These are phyloP conservation scores for Cossypha caffra DNA, from an alignment of 2,797 vertebrate species.

Conservation along the genomic window DNA sequence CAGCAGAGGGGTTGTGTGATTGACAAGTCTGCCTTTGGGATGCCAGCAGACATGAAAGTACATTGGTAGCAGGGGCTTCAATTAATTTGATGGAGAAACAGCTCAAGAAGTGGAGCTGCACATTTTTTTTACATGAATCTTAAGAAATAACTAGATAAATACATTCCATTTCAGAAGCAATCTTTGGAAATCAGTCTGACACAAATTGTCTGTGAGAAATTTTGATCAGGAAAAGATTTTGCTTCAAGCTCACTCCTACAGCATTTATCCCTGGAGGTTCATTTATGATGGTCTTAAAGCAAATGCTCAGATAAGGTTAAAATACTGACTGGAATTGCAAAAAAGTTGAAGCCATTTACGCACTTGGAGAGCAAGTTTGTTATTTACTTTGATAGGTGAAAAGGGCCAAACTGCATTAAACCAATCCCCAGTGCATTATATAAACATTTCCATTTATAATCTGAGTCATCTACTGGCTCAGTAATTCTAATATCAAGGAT, in stretches of 20 bases:
- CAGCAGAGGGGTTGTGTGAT: slow-evolving; percentile 55
- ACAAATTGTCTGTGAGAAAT: slow-evolving; percentile 59
- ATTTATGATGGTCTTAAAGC: slow-evolving; percentile 31
- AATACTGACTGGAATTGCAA: background rate
- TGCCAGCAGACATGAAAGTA: slow-evolving; percentile 39
- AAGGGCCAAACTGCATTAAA: background rate
- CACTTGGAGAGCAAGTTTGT: background rate
- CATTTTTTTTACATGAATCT: slow-evolving; percentile 25
- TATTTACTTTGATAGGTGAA: background rate
- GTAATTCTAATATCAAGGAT: background rate
- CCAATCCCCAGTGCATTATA: background rate
- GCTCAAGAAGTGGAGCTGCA: background rate
- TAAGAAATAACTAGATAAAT: slow-evolving; percentile 50
- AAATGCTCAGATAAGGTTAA: slow-evolving; percentile 40
- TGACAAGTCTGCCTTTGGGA: slow-evolving; percentile 66
- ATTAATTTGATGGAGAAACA: slow-evolving; percentile 58
- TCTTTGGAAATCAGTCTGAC: slow-evolving; percentile 41
- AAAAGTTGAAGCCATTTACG: background rate
- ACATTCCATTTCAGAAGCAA: background rate
- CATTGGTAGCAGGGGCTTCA: slow-evolving; percentile 24
- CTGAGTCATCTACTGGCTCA: background rate
- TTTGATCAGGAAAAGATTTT: slow-evolving; percentile 43
- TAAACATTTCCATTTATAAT: background rate
- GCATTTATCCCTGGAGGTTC: slow-evolving; percentile 11
- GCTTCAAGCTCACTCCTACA: slow-evolving; percentile 18